Evolutionary conservation across 64 coral and sea anemone genomes (phyloP), one percentile per base, ranked within the genome.

Genomic region (Stichodactyla mertensii): DNA sequence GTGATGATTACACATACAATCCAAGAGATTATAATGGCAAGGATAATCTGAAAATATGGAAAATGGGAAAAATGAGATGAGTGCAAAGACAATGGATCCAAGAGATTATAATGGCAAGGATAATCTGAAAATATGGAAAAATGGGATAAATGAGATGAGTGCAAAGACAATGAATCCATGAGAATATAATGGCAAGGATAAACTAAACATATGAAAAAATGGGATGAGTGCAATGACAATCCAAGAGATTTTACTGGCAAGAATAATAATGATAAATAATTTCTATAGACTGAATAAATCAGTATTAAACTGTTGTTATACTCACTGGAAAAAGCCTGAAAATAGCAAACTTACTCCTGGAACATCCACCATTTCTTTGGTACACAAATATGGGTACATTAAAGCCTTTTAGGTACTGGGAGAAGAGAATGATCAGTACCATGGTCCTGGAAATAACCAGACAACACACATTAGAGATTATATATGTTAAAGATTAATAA

Each of bases 291-390:
- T 36, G 2, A 36, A 36, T 36, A 45, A 2, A 45, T 45, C 3
- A 4, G 36, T 45, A 45, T 45, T 45, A n/a, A 8, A 78, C 9
- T 55, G 14, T 4, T 52, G 16, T 88, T 64, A 16, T 82, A 92
- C 96, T 95, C 77, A 99, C 97, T 67, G 93, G 93, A 81, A 99
- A 99, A 71, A 99, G 55, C 67, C 93, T 89, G 74, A 99, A 99
- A 8, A 99, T 9, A 52, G 89, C 82, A 56, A 88, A 92, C 14
- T 87, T 85, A 16, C 70, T 85, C 11, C 27, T 64, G 52, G 79
- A 87, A 69, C 78, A 86, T 13, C 92, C 92, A 56, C 88, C 59
- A 6, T 70, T 61, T 22, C 53, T 55, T 80, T 90, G 86, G 61
- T 94, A 90, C 7, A 27, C 81, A 9, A 84, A 85, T 2, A 94